Conservation (phyloP, 2,888 invertebrate species). For the Graphium colonna region DNA sequence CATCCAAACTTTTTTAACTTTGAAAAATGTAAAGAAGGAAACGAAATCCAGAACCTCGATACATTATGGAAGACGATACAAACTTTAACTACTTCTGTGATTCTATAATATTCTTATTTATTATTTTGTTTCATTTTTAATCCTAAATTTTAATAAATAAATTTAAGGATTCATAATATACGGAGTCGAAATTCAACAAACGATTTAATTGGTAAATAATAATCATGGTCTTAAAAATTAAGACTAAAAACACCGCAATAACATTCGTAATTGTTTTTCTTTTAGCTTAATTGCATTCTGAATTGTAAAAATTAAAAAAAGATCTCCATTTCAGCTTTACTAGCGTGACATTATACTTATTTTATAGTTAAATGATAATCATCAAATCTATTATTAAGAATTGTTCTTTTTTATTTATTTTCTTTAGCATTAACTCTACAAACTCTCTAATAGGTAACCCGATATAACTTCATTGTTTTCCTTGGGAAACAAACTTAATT, state of each 20-base stretch:
- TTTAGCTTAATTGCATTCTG: background rate
- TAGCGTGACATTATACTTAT: conserved; percentile 21
- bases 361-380: conserved; percentile 3
- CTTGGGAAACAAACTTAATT: conserved; percentile 68
- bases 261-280: background rate
- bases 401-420: conserved; percentile 45
- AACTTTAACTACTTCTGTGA: conserved; percentile 54
- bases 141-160: conserved; percentile 23
- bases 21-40: conserved; percentile 39
- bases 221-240: background rate
- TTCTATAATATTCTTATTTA: conserved; percentile 29
- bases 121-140: conserved; percentile 22
- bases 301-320: background rate
- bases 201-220: background rate
- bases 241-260: background rate
- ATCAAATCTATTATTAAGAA: conserved; percentile 27
- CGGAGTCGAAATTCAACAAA: conserved; percentile 19
- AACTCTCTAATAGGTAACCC: conserved; percentile 68
- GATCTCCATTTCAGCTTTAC: background rate
- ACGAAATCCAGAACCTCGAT: conserved; percentile 50
- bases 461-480: conserved; percentile 73
- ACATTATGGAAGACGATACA: conserved; percentile 75
- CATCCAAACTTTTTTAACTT: conserved; percentile 27
- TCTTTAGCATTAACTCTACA: conserved; percentile 37
- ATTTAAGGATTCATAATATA: conserved; percentile 15